Percentiles rank a stretch among this genome's conserved stretches.
These are phyloP conservation scores for Diaphora mendica DNA, from an alignment of 2,888 invertebrate species.

Conservation along the genomic window DNA sequence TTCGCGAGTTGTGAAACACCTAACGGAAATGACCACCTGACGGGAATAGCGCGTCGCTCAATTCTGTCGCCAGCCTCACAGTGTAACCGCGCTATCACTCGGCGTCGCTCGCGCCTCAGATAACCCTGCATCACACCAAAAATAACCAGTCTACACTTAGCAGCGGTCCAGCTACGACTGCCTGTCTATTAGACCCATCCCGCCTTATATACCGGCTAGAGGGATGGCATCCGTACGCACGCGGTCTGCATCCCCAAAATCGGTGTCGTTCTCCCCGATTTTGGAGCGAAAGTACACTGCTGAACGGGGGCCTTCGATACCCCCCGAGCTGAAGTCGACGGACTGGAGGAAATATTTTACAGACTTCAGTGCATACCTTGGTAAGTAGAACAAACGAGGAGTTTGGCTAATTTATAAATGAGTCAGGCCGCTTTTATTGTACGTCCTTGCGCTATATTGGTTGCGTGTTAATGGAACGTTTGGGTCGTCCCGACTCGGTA, in stretches of 20 bases:
- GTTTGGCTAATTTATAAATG: constrained; percentile 63
- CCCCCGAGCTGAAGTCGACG: constrained; percentile 72
- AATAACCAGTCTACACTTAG: constrained; percentile 82
- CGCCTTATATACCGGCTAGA: constrained; percentile 78
- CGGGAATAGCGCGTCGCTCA: constrained; percentile 84
- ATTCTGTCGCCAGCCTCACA: constrained; percentile 78
- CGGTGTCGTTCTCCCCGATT: constrained; percentile 88
- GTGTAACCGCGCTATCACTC: constrained; percentile 82
- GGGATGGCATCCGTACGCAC: constrained; percentile 88
- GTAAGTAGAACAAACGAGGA: constrained; percentile 70
- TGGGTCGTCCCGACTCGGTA: constrained; percentile 68
- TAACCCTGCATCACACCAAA: constrained; percentile 78
- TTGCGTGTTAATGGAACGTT: constrained; percentile 79
- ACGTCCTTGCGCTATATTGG: constrained; percentile 83
- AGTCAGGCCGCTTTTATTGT: constrained; percentile 77
- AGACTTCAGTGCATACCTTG: constrained; percentile 84
- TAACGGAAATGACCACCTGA: constrained; percentile 82
- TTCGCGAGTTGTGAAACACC: constrained; percentile 79
- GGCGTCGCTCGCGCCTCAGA: constrained; percentile 77
- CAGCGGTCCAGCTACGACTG: constrained; percentile 83
- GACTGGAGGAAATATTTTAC: constrained; percentile 83
- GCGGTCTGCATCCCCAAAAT: constrained; percentile 89
- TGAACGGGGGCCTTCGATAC: constrained; percentile 71
- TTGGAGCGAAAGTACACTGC: constrained; percentile 86
- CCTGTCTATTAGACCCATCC: constrained; percentile 62